Conservation (phyloP, 1,140 invertebrate genomes). For the Luehdorfia chinensis region DNA sequence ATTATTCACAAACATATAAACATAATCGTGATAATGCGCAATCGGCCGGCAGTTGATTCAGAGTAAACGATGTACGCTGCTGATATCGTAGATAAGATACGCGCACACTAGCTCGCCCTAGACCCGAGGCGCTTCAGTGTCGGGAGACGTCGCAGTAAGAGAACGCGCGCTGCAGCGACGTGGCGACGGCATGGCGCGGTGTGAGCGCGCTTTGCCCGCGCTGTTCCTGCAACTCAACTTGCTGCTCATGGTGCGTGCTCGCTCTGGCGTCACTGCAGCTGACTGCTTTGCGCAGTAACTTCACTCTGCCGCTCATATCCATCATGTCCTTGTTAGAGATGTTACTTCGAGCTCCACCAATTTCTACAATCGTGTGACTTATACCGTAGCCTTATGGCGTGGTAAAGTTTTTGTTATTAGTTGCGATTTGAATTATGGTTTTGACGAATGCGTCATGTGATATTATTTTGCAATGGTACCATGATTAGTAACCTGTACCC, state of each 20-base stretch:
- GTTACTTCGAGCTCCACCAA: no score
- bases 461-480: no score
- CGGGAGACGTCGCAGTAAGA: constrained; percentile 2
- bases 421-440: no score
- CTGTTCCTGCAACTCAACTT: constrained; percentile 39
- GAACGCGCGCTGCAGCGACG: not conserved
- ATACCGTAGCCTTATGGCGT: no score
- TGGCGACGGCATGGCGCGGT: constrained; percentile 19
- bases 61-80: not conserved
- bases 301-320: no score
- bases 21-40: constrained; percentile 1
- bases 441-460: no score
- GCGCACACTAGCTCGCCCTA: not conserved
- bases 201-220: constrained; percentile 27
- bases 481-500: no score
- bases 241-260: constrained; percentile 28
- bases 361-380: no score
- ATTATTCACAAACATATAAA: not conserved
- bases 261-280: not conserved
- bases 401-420: no score
- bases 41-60: constrained; percentile 11
- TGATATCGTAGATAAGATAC: constrained; percentile 10
- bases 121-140: no score
- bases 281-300: no score
- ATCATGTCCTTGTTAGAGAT: no score